These are phyloP conservation scores for Diadromus collaris DNA, from an alignment of 2,888 invertebrate species.

Conservation along the genomic window DNA sequence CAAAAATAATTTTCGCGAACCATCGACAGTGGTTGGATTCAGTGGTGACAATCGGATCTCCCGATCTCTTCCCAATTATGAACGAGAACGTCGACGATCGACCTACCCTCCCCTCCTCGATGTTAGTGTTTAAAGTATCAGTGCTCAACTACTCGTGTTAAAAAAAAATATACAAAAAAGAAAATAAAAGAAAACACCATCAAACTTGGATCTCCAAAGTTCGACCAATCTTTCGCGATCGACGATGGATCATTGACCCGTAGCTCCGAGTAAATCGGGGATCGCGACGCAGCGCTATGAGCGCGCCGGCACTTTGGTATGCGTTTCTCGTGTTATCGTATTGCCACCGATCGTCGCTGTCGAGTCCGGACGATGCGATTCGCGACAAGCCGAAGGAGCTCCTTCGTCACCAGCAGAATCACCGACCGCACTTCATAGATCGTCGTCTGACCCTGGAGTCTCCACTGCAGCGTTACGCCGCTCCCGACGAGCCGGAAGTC, in stretches of 20 bases:
- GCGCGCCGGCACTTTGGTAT: slow-evolving; percentile 49
- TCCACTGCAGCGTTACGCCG: slow-evolving; percentile 40
- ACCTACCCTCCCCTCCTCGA: neutral
- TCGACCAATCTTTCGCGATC: neutral
- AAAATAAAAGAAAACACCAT: neutral
- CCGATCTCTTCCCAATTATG: neutral
- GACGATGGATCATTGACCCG: slow-evolving; percentile 19
- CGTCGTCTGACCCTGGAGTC: slow-evolving; percentile 68
- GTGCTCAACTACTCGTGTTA: neutral
- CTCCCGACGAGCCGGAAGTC: slow-evolving; percentile 10
- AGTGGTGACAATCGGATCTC: slow-evolving; percentile 20
- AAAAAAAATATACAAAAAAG: neutral
- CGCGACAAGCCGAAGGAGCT: slow-evolving; percentile 69
- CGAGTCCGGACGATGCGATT: slow-evolving; percentile 40
- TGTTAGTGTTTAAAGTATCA: neutral
- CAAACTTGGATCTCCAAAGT: neutral
- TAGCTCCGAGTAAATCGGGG: neutral
- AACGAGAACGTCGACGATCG: neutral
- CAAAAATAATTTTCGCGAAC: neutral
- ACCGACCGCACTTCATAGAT: slow-evolving; percentile 74
- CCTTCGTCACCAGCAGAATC: slow-evolving; percentile 75
- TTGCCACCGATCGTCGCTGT: slow-evolving; percentile 17
- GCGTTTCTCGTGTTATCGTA: slow-evolving; percentile 50
- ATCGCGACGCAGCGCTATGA: slow-evolving; percentile 43
- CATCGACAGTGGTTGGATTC: neutral